Conservation (phyloP, 1,140 invertebrate genomes). For the Plodia interpunctella region DNA sequence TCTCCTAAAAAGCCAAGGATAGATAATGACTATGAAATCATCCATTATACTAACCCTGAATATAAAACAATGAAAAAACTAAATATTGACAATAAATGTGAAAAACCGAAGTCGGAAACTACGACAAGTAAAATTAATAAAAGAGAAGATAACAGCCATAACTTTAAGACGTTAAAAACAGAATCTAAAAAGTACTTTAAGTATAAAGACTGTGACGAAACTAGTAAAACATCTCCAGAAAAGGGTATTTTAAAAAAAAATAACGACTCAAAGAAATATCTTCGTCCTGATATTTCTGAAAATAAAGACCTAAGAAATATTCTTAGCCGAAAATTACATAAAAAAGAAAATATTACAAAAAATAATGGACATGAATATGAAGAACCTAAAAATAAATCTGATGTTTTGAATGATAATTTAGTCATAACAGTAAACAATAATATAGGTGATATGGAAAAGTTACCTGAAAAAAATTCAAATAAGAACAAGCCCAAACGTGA, state of each 20-base stretch:
- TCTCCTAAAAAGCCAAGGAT: not conserved
- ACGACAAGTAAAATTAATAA: not conserved
- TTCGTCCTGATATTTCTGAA: not conserved
- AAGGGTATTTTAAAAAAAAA: conserved; percentile 8
- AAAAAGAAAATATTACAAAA: not conserved
- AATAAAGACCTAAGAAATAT: conserved; percentile 12
- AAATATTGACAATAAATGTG: not conserved
- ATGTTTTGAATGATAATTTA: not conserved
- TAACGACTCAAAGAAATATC: not conserved
- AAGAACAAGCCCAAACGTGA: conserved; percentile 11
- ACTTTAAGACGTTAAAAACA: not conserved
- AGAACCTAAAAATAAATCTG: not conserved
- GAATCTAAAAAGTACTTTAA: not conserved
- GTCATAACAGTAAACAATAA: conserved; percentile 3
- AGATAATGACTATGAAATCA: not conserved
- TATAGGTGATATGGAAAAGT: not conserved
- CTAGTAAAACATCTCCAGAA: not conserved
- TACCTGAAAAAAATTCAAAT: conserved; percentile 16
- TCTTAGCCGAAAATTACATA: conserved; percentile 8
- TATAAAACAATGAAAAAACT: not conserved
- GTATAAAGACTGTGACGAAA: conserved; percentile 6
- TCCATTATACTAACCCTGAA: not conserved
- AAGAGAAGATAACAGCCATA: not conserved
- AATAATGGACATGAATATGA: not conserved
- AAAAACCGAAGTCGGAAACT: not conserved